Base-by-base conservation (phyloP, 2,113 vertebrate genomes). In the Mola mola region DNA sequence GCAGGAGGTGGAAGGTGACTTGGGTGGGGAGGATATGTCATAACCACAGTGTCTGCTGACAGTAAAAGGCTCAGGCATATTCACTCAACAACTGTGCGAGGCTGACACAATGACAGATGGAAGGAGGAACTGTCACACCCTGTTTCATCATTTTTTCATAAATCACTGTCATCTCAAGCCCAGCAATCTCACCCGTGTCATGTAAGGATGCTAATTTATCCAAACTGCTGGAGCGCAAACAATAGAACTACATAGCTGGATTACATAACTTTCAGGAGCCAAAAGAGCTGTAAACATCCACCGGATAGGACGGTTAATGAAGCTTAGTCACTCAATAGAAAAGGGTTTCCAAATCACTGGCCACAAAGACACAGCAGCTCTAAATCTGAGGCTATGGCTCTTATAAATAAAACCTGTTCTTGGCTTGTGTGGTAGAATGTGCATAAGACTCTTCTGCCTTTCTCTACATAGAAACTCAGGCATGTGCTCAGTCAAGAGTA, bases 401-500 rank as follows among this genome's bases (percentile, higher is more conserved):
- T 62, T 77, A 69, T 38, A 83, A 75, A 84, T 72, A 72, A 81
- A 72, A 66, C 38, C 21, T 56, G 21, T 56, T 62, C 56, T 12
- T 46, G 24, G 26, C 24, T 37, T 17, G 10, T 34, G 50, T 50
- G 9, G 28, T n/a, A n/a, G n/a, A 60, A 53, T 37, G 44, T 53
- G 19, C 46, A 53, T 64, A 10, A 50, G 6, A 60, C 34, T 58
- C 31, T 37, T n/a, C 17, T 43, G 48, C 36, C 34, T 60, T 63
- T 40, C 42, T 49, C 42, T 12, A 6, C 64, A 78, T 43, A 67
- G 63, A 82, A 72, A 83, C 68, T 12, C 17, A 58, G 28, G n/a
- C 28, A 31, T 17, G 21, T 24, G 42, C 52, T 75, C 70, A 51
- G 46, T 53, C 62, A 62, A 22, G 69, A 53, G 47, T 50, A 67